Base-by-base conservation (phyloP, 2,797 vertebrate species). In the Oreonectes daqikongensis region DNA sequence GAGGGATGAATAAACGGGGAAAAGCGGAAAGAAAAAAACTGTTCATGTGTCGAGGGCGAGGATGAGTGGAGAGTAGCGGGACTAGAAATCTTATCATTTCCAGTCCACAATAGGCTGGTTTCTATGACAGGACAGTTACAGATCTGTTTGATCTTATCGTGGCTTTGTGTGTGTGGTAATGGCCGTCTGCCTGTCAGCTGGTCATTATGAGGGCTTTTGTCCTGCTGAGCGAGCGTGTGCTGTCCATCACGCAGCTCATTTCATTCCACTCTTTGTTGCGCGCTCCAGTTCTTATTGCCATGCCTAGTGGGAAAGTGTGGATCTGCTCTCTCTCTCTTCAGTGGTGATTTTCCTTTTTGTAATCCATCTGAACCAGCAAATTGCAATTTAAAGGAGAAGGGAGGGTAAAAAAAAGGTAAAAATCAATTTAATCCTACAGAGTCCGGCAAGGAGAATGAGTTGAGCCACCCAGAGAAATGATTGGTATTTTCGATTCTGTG, bases 171-270 rank as follows among this genome's bases (percentile, higher is more conserved):
- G 55, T 86, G 87, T 89, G 87, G 90, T 90, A 92, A 92, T 92
- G 84, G 88, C 86, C 86, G 82, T 90, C 87, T 87, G 89, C 88
- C 88, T 86, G 82, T 85, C 85, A 76, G 83, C 84, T 83, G 85
- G 85, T 85, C 79, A 84, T 90, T 90, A 81, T 81, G 61, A 70
- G 81, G 67, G 3, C 32, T 79, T 90, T 93, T 91, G 88, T 92
- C 84, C 84, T 75, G 55, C 55, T 17, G 85, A 79, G 86, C 86
- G 81, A 85, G 87, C 84, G 88, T 42, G 85, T 81, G 84, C 89
- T 91, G 90, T 87, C 90, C 88, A 87, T 91, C 92, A 91, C 84
- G 79, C 69, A 80, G 84, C 88, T 91, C 89, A 91, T 92, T 89
- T 91, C 57, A 30, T 84, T 82, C 74, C 68, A 28, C 53, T 74